Conservation (phyloP, 2,797 vertebrate genomes). For the Alca torda region DNA sequence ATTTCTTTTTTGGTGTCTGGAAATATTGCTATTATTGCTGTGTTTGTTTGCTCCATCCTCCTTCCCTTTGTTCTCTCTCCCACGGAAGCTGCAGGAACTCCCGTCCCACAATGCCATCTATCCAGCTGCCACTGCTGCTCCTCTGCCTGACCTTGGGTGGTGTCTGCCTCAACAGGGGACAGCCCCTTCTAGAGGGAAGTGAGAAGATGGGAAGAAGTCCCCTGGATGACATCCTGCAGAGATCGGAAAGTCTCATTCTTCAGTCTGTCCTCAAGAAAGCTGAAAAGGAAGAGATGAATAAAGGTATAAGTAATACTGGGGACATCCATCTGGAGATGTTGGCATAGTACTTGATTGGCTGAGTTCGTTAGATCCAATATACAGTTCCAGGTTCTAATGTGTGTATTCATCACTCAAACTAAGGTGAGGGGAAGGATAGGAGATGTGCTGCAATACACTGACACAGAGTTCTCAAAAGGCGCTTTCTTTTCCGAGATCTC, state of each 20-base stretch:
- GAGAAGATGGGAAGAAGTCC: constrained; percentile 66
- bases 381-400: not conserved
- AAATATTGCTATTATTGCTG: not conserved
- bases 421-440: not conserved
- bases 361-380: not conserved
- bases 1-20: not conserved
- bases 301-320: constrained; percentile 51
- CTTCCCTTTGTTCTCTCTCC: not conserved
- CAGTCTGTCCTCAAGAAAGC: constrained; percentile 80
- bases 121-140: constrained; percentile 78
- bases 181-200: constrained; percentile 74
- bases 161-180: constrained; percentile 71
- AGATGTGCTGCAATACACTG: not conserved
- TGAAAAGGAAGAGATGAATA: constrained; percentile 74
- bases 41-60: not conserved
- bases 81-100: not conserved
- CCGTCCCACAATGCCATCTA: constrained; percentile 77
- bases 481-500: not conserved
- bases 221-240: constrained; percentile 80
- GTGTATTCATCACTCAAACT: not conserved
- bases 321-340: not conserved
- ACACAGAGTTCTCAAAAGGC: not conserved
- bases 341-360: not conserved
- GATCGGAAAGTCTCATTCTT: constrained; percentile 80
- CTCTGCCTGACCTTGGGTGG: constrained; percentile 77